A percentile compares a stretch with the other conserved stretches of the same genome.
Conservation (phyloP, 2,113 vertebrate genomes). For the Diphyllodes magnificus region DNA sequence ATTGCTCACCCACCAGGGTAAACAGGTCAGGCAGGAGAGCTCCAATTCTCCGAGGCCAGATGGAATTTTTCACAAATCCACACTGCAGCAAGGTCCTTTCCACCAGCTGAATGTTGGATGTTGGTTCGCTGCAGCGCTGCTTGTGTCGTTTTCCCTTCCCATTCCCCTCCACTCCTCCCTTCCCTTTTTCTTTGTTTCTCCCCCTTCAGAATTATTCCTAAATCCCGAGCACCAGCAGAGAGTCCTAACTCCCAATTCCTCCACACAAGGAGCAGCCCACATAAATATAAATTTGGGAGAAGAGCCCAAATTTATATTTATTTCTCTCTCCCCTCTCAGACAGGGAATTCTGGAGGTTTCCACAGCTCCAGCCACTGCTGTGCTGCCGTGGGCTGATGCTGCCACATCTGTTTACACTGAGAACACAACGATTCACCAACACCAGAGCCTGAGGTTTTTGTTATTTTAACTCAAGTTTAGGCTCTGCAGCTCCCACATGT, state of each 20-base stretch:
- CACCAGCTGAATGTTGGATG: rapidly evolving
- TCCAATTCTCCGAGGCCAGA: neutral
- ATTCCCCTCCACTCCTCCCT: neutral
- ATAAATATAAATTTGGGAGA: neutral
- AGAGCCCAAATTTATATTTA: neutral
- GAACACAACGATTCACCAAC: neutral
- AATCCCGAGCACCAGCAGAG: neutral
- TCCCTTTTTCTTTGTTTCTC: neutral
- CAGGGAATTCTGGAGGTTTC: neutral
- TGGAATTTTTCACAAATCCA: neutral
- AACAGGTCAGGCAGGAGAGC: neutral
- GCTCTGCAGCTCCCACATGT: neutral
- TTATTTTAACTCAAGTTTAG: neutral
- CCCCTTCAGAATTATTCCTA: neutral
- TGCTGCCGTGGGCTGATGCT: neutral
- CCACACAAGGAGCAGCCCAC: neutral
- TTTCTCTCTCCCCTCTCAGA: too few species aligned
- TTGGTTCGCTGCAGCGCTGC: rapidly evolving
- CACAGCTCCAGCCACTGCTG: neutral
- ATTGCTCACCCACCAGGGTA: neutral
- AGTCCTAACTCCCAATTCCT: neutral
- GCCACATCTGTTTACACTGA: neutral
- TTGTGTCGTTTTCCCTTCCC: neutral
- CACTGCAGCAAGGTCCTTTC: neutral
- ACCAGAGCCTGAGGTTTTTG: neutral